Conservation (phyloP, 2,797 vertebrate species). For the Sebastes steindachneri region DNA sequence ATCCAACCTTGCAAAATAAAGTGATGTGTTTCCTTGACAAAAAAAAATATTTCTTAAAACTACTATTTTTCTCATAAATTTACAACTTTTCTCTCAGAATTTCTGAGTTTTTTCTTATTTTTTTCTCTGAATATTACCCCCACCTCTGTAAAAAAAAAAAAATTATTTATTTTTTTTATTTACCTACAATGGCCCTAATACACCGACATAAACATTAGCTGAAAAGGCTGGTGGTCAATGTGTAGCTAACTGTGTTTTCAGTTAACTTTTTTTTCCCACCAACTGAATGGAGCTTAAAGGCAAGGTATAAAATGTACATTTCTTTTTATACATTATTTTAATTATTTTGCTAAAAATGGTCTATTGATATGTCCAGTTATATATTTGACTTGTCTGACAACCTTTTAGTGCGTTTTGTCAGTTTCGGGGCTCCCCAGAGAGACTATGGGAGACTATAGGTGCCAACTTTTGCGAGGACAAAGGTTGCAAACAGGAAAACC, state of each 20-base stretch:
- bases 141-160: too few species aligned
- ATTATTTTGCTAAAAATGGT: neutral
- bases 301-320: neutral
- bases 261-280: neutral
- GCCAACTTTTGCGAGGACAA: constrained; percentile 24
- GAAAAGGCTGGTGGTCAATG: neutral
- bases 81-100: too few species aligned
- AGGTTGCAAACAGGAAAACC: constrained; percentile 50
- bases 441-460: neutral
- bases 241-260: neutral
- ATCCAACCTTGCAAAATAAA: too few species aligned
- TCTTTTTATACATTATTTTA: neutral
- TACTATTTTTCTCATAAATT: too few species aligned
- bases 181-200: too few species aligned
- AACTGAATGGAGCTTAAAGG: neutral
- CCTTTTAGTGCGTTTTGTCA: neutral
- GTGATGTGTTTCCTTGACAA: too few species aligned
- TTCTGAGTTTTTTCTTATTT: too few species aligned
- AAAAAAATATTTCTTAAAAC: too few species aligned
- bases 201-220: neutral
- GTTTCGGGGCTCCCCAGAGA: neutral
- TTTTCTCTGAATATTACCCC: too few species aligned
- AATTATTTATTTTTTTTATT: too few species aligned
- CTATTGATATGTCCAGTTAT: neutral
- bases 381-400: neutral